Conservation (phyloP, 2,113 vertebrate species). For the Leptobrachium leishanense region DNA sequence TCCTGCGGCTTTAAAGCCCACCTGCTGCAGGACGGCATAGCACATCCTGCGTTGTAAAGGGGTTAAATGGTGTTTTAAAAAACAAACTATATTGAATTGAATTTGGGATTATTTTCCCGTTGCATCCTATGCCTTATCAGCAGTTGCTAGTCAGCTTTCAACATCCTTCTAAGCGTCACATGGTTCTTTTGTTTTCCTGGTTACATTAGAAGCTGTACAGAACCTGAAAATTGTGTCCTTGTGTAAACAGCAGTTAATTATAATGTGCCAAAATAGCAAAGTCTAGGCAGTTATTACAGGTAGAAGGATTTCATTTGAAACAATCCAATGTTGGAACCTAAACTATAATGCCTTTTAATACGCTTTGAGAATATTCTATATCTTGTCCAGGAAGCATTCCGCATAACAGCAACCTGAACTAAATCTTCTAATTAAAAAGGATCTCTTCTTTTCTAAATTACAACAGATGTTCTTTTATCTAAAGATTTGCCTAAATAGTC, state of each 20-base stretch:
- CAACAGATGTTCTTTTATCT: slow-evolving; percentile 48
- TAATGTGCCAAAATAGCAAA: neutral
- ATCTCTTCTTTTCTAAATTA: slow-evolving; percentile 37
- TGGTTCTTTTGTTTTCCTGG: too few relatives aligned
- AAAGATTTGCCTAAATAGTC: slow-evolving; percentile 36
- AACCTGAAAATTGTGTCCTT: neutral
- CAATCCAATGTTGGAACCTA: neutral
- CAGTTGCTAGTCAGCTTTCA: too few relatives aligned
- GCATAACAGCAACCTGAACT: slow-evolving; percentile 26
- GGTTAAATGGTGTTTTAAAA: too few relatives aligned
- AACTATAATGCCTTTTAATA: neutral
- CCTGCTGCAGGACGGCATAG: too few relatives aligned
- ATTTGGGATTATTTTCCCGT: too few relatives aligned
- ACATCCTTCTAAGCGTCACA: too few relatives aligned
- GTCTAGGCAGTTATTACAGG: neutral
- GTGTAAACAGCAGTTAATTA: neutral
- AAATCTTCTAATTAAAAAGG: slow-evolving; percentile 46
- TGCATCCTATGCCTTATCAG: too few relatives aligned
- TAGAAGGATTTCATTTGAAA: neutral
- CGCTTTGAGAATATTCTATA: neutral
- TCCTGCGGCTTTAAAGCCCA: too few relatives aligned
- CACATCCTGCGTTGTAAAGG: too few relatives aligned
- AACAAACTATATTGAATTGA: too few relatives aligned
- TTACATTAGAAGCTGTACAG: neutral
- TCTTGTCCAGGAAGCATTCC: slow-evolving; percentile 27